A percentile compares a stretch with the other conserved stretches of the same genome.
phyloP scores from a whole-genome alignment of 35 echinoderm and acorn worm species.

The Ptychodera flava region DNA sequence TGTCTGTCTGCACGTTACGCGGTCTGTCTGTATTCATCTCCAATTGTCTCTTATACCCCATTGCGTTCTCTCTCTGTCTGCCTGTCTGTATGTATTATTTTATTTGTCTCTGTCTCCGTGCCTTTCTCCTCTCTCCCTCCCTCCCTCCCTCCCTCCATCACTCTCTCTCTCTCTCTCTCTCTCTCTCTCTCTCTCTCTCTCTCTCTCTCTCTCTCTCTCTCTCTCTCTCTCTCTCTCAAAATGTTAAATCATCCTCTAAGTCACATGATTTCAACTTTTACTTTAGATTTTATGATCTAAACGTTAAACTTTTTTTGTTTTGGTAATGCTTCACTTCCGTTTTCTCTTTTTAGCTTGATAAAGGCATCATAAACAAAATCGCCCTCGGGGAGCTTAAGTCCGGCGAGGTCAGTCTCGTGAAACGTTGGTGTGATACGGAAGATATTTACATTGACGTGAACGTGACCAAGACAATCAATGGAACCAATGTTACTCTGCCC shows the following conservation, averaged over 20 bases:
- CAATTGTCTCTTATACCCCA: background rate
- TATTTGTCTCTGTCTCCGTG: too few species aligned
- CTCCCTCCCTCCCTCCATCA: too few species aligned
- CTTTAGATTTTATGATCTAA: background rate
- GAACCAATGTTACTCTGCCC: background rate
- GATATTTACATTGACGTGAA: background rate
- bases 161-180: too few species aligned
- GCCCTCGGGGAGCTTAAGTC: slow-evolving; percentile 15
- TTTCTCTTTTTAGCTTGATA: slow-evolving; percentile 24
- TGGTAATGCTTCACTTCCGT: background rate
- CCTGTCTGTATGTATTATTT: too few species aligned
- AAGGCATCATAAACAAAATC: slow-evolving; percentile 24
- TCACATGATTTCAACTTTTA: background rate
- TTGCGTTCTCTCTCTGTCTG: too few species aligned
- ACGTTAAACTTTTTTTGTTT: too few species aligned
- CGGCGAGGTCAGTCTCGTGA: slow-evolving; percentile 23
- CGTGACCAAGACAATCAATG: background rate
- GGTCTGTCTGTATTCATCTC: background rate
- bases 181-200: background rate
- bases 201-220: too few species aligned
- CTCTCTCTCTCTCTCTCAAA: background rate
- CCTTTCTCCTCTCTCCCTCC: too few species aligned
- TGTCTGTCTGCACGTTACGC: background rate
- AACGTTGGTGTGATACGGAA: slow-evolving; percentile 15
- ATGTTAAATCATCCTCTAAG: background rate